A percentile compares a stretch with the other conserved stretches of the same genome.
phyloP scores from a whole-genome alignment of 2,797 vertebrate genomes.

The Carcharodon carcharias region DNA sequence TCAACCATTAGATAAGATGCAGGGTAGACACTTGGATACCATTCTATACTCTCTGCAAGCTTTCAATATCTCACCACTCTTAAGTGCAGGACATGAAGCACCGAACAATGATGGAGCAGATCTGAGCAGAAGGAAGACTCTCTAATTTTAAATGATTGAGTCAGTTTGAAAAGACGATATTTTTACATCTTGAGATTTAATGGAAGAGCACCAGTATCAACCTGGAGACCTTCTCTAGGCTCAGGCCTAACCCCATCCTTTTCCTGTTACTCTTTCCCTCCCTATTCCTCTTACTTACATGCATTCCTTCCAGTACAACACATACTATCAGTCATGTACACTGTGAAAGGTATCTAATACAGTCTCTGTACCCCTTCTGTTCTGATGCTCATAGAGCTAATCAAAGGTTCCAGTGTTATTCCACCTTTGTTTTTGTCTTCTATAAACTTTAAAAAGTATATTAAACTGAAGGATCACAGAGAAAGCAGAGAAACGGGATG shows the following conservation, averaged over 20 bases:
- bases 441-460: too few relatives aligned
- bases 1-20: not conserved
- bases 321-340: not conserved
- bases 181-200: too few relatives aligned
- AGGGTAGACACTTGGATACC: not conserved
- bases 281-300: not conserved
- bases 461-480: too few relatives aligned
- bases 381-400: too few relatives aligned
- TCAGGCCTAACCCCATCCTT: too few relatives aligned
- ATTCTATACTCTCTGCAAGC: not conserved
- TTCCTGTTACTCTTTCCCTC: too few relatives aligned
- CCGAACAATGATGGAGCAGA: not conserved
- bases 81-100: not conserved
- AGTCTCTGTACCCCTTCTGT: too few relatives aligned
- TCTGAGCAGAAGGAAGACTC: not conserved
- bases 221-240: too few relatives aligned
- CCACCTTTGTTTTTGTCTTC: too few relatives aligned
- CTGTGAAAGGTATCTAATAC: not conserved
- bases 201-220: too few relatives aligned
- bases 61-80: not conserved
- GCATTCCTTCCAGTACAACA: not conserved
- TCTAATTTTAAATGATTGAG: not conserved
- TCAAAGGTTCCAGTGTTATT: too few relatives aligned
- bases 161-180: not conserved
- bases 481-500: too few relatives aligned